Conservation (phyloP, 2,113 vertebrate species). For the Ammospiza caudacuta region DNA sequence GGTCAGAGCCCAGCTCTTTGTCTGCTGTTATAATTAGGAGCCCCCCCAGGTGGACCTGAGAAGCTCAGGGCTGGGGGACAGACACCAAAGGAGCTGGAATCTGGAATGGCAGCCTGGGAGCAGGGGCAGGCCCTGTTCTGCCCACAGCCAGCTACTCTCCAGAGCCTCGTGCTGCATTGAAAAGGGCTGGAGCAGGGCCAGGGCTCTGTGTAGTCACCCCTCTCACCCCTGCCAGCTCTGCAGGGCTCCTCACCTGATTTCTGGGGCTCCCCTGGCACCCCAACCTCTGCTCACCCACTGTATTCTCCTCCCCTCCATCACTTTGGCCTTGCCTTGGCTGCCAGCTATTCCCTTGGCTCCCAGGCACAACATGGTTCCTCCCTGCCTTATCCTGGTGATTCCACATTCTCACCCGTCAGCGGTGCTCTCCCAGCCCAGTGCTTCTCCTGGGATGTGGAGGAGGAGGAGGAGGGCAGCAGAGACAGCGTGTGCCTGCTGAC, state of each 20-base stretch:
- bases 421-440: background rate
- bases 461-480: background rate
- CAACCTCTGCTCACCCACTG: background rate
- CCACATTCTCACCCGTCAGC: accelerated
- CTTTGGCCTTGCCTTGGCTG: background rate
- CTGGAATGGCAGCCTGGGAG: background rate
- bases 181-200: background rate
- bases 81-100: background rate
- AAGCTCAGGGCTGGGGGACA: background rate
- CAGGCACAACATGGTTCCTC: background rate
- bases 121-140: background rate
- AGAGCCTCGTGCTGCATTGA: accelerated
- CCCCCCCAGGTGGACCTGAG: background rate
- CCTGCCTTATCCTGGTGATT: accelerated
- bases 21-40: background rate
- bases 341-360: background rate
- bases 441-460: background rate
- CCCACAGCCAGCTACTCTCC: background rate
- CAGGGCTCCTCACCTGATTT: background rate
- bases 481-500: background rate
- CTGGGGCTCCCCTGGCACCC: background rate
- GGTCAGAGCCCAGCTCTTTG: background rate
- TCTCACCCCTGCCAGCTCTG: background rate
- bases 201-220: accelerated
- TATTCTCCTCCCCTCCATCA: background rate